Percentiles rank a stretch among this genome's conserved stretches.
Conservation (phyloP, 1,140 invertebrate genomes). For the Araneus ventricosus region DNA sequence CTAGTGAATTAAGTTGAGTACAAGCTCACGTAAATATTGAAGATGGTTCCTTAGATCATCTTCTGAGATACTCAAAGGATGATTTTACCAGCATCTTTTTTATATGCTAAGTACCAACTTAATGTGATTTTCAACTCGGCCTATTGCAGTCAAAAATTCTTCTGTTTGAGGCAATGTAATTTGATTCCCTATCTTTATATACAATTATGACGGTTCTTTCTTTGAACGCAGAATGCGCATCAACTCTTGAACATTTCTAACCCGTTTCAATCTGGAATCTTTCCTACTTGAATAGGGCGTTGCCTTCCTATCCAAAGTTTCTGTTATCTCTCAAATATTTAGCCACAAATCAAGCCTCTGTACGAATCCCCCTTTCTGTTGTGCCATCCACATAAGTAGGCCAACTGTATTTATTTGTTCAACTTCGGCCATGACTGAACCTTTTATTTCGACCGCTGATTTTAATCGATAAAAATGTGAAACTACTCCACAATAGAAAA, state of each 20-base stretch:
- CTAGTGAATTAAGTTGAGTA: too few relatives aligned
- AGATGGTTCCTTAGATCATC: too few relatives aligned
- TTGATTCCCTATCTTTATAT: not conserved
- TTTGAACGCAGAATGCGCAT: not conserved
- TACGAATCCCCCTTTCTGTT: too few relatives aligned
- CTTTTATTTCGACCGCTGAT: slow-evolving; percentile 69
- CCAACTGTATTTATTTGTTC: slow-evolving; percentile 55
- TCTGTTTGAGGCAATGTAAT: not conserved
- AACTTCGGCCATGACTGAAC: slow-evolving; percentile 54
- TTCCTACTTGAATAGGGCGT: not conserved
- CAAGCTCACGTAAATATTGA: too few relatives aligned
- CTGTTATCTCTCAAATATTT: too few relatives aligned
- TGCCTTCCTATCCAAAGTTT: not conserved
- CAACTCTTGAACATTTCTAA: too few relatives aligned
- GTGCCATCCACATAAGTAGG: slow-evolving; percentile 49
- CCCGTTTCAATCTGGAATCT: too few relatives aligned
- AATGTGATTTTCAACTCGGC: not conserved
- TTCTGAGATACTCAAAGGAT: too few relatives aligned
- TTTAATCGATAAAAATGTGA: slow-evolving; percentile 58
- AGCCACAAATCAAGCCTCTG: too few relatives aligned
- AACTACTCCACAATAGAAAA: slow-evolving; percentile 66
- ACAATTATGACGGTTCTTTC: too few relatives aligned
- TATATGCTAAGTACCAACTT: not conserved
- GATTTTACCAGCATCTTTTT: not conserved
- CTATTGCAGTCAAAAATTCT: too few relatives aligned